Evolutionary conservation across 2,113 vertebrate species (phyloP).

Genomic region (Vicugna pacos): DNA sequence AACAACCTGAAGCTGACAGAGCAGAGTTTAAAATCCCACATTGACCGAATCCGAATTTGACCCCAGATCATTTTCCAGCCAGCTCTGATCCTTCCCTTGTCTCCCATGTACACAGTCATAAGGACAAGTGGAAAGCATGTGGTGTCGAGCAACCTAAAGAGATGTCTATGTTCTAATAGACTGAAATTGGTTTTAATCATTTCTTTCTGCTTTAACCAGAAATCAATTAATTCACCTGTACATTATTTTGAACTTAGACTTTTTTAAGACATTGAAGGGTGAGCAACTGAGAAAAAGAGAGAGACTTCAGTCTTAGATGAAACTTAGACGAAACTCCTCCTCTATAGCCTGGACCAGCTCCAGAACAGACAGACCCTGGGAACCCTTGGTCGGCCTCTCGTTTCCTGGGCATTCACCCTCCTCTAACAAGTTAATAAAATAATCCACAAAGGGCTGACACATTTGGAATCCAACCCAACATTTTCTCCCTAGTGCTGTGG

Average conservation of each 20-base stretch:
- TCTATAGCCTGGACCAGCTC: no score
- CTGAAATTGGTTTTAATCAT: not conserved
- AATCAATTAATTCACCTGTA: not conserved
- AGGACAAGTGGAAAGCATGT: not conserved
- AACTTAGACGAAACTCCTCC: not conserved
- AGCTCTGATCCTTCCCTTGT: not conserved
- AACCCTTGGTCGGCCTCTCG: not conserved
- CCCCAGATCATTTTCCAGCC: not conserved
- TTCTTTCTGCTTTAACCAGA: constrained; percentile 43
- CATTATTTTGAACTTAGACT: not conserved
- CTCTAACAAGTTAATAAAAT: constrained; percentile 2
- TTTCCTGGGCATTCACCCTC: not conserved
- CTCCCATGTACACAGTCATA: accelerated
- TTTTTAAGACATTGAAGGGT: not conserved
- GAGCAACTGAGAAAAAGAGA: not conserved
- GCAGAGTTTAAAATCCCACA: not conserved
- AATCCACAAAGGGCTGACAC: not conserved
- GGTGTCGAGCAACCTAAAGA: not conserved
- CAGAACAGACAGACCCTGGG: not conserved
- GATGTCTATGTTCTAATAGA: not conserved
- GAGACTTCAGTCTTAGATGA: not conserved
- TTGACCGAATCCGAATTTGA: not conserved
- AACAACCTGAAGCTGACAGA: not conserved
- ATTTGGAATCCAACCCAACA: not conserved
- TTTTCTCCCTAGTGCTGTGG: not conserved